Base-by-base conservation (phyloP, 2,797 vertebrate genomes). In the Hypotaenidia okinawae region DNA sequence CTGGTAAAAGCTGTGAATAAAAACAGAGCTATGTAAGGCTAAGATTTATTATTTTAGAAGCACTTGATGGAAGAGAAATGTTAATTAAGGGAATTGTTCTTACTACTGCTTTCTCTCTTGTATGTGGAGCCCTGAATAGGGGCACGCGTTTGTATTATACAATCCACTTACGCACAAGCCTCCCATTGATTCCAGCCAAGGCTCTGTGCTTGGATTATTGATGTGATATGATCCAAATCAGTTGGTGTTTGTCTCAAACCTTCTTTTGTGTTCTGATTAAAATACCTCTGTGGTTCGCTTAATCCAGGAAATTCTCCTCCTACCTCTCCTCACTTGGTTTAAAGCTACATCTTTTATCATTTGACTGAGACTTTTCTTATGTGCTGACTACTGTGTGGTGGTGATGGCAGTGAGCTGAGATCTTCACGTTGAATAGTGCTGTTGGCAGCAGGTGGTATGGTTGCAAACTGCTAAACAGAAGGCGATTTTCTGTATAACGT, bases 251-350 rank as follows among this genome's bases (percentile, higher is more conserved):
- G 62, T 85, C 88, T 94, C 91, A 84, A 45, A 17, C 64, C 69
- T 79, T 73, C 89, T 79, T 89, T 95, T 96, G 70, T 95, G 66
- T 79, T 86, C 80, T 80, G 73, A 89, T 95, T 91, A 85, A 96
- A 94, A 86, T 89, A 79, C 79, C 85, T 91, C 84, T 77, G 52
- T 77, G 91, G 68, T 89, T 84, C 47, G 22, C 67, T 85, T 86
- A 70, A 78, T 74, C 73, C 64, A 63, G 59, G 75, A 90, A 55
- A 64, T 77, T 93, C 72, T 94, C 39, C 90, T 63, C 76, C 67
- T 86, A 63, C 82, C 54, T 78, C 88, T 80, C 54, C 57, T 86
- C 35, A 2, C 58, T 92, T 80, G 76, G 41, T 85, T 89, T 70
- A 13, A 87, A 91, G 45, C 73, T 3, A 1, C 25, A 4, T 87